These are phyloP conservation scores for Epizoanthus scotinus DNA, from an alignment of 92 coral and sea anemone genomes.

Conservation along the genomic window DNA sequence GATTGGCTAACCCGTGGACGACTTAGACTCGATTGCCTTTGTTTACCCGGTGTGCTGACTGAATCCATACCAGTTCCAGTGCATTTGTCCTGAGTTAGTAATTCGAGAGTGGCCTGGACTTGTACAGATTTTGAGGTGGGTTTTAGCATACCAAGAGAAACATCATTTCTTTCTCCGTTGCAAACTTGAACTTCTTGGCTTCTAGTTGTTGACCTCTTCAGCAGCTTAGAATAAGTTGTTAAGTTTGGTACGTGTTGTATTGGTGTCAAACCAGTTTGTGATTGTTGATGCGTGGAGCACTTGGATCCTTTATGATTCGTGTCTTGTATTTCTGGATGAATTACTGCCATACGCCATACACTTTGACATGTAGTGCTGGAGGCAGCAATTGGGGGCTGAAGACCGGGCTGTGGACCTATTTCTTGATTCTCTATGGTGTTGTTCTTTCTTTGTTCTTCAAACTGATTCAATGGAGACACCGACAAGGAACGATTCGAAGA, in stretches of 20 bases:
- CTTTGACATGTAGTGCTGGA: too few species aligned
- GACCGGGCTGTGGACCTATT: too few species aligned
- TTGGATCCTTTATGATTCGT: neutral
- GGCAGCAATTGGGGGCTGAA: too few species aligned
- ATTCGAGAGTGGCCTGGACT: neutral
- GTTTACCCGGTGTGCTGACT: too few species aligned
- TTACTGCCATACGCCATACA: too few species aligned
- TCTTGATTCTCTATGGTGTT: too few species aligned
- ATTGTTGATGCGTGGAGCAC: neutral
- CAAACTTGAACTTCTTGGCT: constrained; percentile 11
- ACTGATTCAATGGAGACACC: neutral
- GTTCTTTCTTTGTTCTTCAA: neutral
- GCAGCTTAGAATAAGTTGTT: neutral
- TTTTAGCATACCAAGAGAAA: neutral
- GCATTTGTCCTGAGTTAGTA: neutral
- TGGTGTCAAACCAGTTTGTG: neutral
- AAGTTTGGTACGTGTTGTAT: neutral
- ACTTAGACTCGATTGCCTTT: neutral
- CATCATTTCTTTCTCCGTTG: neutral
- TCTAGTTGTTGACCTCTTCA: neutral
- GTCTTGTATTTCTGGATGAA: neutral
- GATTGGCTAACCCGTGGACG: neutral
- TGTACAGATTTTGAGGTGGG: neutral
- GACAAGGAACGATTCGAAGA: too few species aligned
- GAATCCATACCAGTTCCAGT: neutral